phyloP scores from a whole-genome alignment of 2,888 invertebrate genomes.

The Caenorhabditis sp. region DNA sequence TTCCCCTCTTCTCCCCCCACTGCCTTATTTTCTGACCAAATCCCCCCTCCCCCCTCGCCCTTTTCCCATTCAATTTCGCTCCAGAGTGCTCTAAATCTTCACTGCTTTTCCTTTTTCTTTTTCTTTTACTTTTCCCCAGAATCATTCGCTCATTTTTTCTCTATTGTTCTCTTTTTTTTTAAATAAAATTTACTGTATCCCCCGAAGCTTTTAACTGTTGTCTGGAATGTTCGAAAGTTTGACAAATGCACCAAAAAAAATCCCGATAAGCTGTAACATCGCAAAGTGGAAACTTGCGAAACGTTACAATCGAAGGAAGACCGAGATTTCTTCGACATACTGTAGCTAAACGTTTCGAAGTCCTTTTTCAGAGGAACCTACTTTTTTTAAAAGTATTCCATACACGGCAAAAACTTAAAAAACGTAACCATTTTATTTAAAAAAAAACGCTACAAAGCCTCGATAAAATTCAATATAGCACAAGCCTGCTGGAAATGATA shows the following conservation, averaged over 20 bases:
- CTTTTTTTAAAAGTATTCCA: too few species aligned
- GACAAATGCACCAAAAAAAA: not conserved
- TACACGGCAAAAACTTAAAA: too few species aligned
- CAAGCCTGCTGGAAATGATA: too few species aligned
- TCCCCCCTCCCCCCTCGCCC: slow-evolving; percentile 14
- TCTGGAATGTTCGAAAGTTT: not conserved
- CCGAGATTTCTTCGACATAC: not conserved
- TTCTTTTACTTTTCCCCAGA: not conserved
- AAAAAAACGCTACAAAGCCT: too few species aligned
- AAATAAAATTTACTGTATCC: not conserved
- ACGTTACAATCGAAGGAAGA: too few species aligned
- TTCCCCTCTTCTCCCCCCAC: slow-evolving; percentile 6
- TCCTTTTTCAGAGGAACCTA: too few species aligned
- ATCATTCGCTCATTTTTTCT: not conserved
- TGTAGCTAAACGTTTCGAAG: too few species aligned
- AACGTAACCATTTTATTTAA: too few species aligned
- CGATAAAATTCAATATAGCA: too few species aligned
- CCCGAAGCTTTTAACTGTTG: not conserved
- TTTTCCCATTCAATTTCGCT: too few species aligned
- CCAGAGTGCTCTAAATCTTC: not conserved
- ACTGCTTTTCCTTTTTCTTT: not conserved
- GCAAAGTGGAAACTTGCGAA: too few species aligned
- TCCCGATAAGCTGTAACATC: too few species aligned
- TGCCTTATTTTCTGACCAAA: slow-evolving; percentile 40
- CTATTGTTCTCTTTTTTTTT: not conserved